These are phyloP conservation scores for Harpegnathos saltator DNA, from an alignment of 1,140 invertebrate genomes.

Conservation along the genomic window DNA sequence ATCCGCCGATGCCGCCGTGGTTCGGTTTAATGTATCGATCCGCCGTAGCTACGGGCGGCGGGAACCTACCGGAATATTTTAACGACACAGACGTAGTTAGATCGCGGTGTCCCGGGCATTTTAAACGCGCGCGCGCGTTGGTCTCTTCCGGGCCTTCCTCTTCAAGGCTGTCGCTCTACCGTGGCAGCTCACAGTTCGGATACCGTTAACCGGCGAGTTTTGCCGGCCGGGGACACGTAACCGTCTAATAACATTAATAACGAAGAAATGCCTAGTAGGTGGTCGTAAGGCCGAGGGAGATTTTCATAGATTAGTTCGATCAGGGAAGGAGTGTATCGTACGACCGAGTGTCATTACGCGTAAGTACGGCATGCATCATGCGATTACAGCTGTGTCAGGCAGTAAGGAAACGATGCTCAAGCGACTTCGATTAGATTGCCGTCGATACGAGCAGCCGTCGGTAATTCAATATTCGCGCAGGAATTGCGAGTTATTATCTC, in stretches of 20 bases:
- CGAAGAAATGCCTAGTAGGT: constrained; percentile 77
- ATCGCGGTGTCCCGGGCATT: constrained; percentile 14
- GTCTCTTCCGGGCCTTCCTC: constrained; percentile 76
- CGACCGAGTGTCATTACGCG: constrained; percentile 38
- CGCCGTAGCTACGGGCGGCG: neutral
- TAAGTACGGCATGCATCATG: constrained; percentile 51
- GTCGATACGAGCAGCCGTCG: constrained; percentile 43
- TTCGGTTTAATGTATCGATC: constrained; percentile 35
- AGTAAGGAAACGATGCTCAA: constrained; percentile 57
- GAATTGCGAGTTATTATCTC: constrained; percentile 51
- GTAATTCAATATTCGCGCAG: constrained; percentile 47
- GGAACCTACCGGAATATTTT: constrained; percentile 11
- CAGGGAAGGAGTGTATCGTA: constrained; percentile 40
- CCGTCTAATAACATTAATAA: constrained; percentile 82
- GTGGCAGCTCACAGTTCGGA: constrained; percentile 67
- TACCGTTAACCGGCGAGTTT: constrained; percentile 81
- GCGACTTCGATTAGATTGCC: constrained; percentile 56
- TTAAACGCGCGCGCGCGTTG: constrained; percentile 38
- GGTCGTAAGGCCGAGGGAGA: constrained; percentile 69
- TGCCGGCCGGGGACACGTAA: constrained; percentile 76
- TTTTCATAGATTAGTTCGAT: constrained; percentile 59
- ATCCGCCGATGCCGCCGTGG: neutral
- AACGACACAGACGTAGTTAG: constrained; percentile 37
- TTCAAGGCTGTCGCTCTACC: constrained; percentile 75
- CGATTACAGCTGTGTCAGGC: constrained; percentile 51